Conservation (phyloP, 2,113 vertebrate genomes). For the Brachypteracias leptosomus region DNA sequence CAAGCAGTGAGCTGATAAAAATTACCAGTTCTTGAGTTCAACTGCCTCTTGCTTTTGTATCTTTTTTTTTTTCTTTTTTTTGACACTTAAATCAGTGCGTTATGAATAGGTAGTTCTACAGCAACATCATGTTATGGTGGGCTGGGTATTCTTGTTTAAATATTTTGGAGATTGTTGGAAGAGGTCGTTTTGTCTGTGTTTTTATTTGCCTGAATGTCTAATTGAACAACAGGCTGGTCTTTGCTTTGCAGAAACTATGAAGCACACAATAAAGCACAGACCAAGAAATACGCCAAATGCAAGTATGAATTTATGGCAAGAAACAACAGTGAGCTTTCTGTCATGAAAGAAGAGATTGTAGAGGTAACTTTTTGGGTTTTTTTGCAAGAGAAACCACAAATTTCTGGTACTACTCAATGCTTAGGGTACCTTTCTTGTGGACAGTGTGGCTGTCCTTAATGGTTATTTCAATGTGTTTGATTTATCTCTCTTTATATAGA, state of each 20-base stretch:
- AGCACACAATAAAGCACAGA: constrained; percentile 66
- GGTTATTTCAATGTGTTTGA: background rate
- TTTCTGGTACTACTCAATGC: background rate
- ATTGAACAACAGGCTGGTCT: background rate
- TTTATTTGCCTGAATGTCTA: background rate
- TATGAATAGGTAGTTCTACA: background rate
- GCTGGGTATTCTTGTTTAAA: background rate
- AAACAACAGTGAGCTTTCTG: constrained; percentile 92
- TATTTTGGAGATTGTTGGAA: background rate
- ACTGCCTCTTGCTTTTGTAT: background rate
- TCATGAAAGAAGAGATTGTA: constrained; percentile 90
- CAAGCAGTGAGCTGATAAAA: background rate
- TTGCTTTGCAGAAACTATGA: constrained; percentile 80
- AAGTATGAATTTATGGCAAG: constrained; percentile 94
- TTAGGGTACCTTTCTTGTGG: background rate
- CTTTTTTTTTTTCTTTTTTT: background rate
- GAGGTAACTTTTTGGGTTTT: constrained; percentile 81
- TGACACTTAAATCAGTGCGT: background rate
- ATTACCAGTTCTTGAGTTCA: background rate
- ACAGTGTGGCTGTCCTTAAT: background rate
- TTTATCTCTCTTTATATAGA: background rate
- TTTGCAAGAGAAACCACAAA: background rate
- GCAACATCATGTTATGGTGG: background rate
- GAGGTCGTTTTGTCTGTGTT: background rate
- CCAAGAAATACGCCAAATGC: constrained; percentile 88